Evolutionary conservation across 1,140 invertebrate species (phyloP), one percentile per base, ranked within the genome.

Genomic region (Marisa cornuarietis): DNA sequence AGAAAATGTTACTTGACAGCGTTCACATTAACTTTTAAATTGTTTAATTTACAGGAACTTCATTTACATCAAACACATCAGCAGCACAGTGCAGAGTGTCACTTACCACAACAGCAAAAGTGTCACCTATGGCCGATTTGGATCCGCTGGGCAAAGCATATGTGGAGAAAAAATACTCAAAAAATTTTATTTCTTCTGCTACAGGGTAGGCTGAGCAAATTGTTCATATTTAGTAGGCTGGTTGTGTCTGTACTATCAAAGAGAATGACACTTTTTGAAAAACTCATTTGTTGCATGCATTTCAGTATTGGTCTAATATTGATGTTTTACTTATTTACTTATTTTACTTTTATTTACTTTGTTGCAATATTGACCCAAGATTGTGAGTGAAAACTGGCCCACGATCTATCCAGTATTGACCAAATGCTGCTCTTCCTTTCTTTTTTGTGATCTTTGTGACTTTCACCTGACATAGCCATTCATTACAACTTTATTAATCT

Each of bases 91-190:
- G 24, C 54, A 54, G 66, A 58, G 24, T 61, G 13, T 52, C 73
- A 22, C 31, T 52, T 11, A n/a, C 51, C 24, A 54, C 73, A 52
- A 58, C 74, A 69, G 74, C n/a, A 51, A 65, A n/a, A 6, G 52
- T 69, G 22, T 78, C 76, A 63, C 51, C 79, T 24, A 82, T 96
- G 83, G 94, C 95, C 86, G 95, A 95, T 83, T 90, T 96, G 63
- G 94, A 96, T 86, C 93, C 93, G 54, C 91, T 96, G 42, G 94
- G 95, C 31, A 93, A 95, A 89, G 92, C 93, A 84, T 90, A 96
- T 49, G 90, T 96, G 62, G 95, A 95, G 51, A 79, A 68, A 16
- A 79, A 79, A 26, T n/a, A 51, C 11, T n/a, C 49, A 42, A 72
- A 74, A 42, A 49, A 72, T 66, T 79, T 79, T 63, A 58, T 73